Evolutionary conservation across 1,140 invertebrate genomes (phyloP), one percentile per base, ranked within the genome.

Genomic region (Samia ricini): DNA sequence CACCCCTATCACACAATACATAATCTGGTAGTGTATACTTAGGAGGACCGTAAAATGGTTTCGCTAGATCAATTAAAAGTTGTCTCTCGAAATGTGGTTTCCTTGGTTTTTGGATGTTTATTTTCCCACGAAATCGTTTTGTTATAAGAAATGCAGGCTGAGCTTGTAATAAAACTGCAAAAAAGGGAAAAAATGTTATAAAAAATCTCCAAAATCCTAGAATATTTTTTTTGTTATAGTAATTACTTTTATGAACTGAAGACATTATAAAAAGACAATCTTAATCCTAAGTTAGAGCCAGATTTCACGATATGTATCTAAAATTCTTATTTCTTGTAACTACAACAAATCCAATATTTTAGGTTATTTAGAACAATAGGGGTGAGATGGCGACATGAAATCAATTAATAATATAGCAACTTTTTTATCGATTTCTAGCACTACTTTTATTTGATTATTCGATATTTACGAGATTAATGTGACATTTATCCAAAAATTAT

Each of bases 21-120:
- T 76, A 66, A 56, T 88, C 81, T 12, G 84, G 84, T 54, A 87
- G 33, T 0, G 83, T 76, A n/a, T 80, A 77, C 68, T 88, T 89
- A 6, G 84, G 71, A 10, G 81, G 68, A 3, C 70, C 76, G 76
- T 92, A 94, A 48, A 86, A 91, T 0, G 95, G 94, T 68, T 92
- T 91, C 0, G 93, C 79, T 42, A 95, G 86, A 69, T 93, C 91
- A 50, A 94, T 78, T 12, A 94, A 85, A 63, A 92, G 89, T 24
- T 92, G 92, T 62, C 92, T 92, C 65, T 92, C 91, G 76, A 92
- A 95, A 80, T 95, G 93, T 19, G 93, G 93, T 57, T 91, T 85
- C 80, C 91, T 91, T 0, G 95, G 95, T 65, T 91, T 94, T 78
- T 95, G 93, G 52, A 96, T 93, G 76, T 96, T 95, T 26, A 96